These are phyloP conservation scores for Uria aalge DNA, from an alignment of 2,113 vertebrate species.

Conservation along the genomic window DNA sequence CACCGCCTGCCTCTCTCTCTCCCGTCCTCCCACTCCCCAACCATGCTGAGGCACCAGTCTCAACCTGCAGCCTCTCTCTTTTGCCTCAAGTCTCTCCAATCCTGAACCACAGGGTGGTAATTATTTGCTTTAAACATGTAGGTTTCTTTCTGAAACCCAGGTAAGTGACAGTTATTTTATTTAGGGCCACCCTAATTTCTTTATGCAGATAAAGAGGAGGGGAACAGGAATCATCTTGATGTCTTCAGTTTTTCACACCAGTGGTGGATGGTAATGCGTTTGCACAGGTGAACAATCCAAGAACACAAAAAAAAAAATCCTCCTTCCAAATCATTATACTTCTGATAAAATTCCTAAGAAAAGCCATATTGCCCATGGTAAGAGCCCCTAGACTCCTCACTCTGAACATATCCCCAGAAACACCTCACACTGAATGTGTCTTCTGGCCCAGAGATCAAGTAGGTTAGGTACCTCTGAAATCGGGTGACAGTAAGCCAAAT, in stretches of 20 bases:
- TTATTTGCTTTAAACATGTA: background rate
- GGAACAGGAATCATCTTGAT: background rate
- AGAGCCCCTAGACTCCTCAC: background rate
- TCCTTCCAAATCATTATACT: background rate
- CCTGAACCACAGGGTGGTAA: background rate
- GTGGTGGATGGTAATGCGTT: background rate
- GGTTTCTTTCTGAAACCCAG: background rate
- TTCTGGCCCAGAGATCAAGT: background rate
- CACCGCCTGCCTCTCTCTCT: background rate
- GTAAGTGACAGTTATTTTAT: background rate
- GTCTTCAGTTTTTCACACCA: background rate
- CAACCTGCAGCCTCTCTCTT: background rate
- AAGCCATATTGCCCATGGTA: background rate
- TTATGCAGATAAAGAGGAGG: background rate
- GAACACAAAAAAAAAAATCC: background rate
- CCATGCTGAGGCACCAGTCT: background rate
- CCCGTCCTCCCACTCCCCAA: no score
- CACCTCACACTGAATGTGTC: background rate
- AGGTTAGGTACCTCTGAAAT: background rate
- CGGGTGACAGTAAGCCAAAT: background rate
- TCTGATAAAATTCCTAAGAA: background rate
- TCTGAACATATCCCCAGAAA: background rate
- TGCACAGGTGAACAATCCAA: background rate
- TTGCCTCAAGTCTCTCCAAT: background rate
- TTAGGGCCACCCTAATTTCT: background rate